Evolutionary conservation across 2,888 invertebrate species (phyloP), one percentile per base, ranked within the genome.

Genomic region (Pachycephus smyrnensis): DNA sequence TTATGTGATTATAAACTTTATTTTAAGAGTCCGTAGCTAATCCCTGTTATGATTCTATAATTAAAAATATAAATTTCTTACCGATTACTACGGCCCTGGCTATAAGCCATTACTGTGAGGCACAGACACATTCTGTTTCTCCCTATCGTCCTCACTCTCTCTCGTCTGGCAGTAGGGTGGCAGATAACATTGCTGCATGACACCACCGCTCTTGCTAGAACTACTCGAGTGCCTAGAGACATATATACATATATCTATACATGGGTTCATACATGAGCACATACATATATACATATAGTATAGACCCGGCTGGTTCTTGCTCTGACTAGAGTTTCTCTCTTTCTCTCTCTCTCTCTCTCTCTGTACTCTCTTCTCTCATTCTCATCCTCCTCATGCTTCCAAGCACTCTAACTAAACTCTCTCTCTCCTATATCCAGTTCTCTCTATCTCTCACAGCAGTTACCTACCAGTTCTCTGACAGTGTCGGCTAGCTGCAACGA

Each of bases 151-250:
- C 80, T 84, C 84, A 83, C 80, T 79, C 79, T 80, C 80, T 79
- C 80, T 77, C 32, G 71, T 71, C 71, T 33, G 33, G 88, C 86
- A 86, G 81, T 84, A 84, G 87, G 89, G 89, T 90, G 90, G 90
- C 88, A 88, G 90, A 88, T 89, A 89, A 89, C 89, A 89, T 88
- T 88, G 88, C 88, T 87, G 87, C 88, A 87, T 88, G 89, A 89
- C 89, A 89, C 89, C 86, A 81, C 84, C 83, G 88, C 89, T 89
- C 89, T 89, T 86, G 80, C 77, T 88, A 83, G 86, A 88, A 88
- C 88, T 87, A 88, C 88, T 89, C 88, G 87, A 88, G 88, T 84
- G 86, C 86, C 82, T 85, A 85, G 85, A 83, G 86, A 55, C 75
- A 23, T 68, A 73, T 68, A 69, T 33, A 73, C 37, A 74, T 77